These are phyloP conservation scores for Hippopotamyrus pictus DNA, from an alignment of 2,797 vertebrate species.

Conservation along the genomic window DNA sequence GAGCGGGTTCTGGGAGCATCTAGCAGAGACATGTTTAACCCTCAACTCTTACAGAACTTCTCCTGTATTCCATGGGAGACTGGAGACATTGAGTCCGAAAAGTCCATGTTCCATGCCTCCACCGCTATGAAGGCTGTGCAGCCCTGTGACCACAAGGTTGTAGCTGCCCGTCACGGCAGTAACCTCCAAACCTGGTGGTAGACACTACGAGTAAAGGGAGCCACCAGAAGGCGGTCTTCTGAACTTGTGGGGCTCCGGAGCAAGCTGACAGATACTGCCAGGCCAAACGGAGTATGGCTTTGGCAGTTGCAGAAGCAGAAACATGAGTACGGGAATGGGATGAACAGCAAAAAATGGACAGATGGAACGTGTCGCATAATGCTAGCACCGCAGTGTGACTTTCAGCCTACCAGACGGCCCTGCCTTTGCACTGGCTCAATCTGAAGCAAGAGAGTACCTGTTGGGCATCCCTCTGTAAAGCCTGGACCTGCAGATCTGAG, in stretches of 20 bases:
- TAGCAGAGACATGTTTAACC: neutral
- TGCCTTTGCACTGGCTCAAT: neutral
- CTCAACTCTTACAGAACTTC: neutral
- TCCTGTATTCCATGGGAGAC: neutral
- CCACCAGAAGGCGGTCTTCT: neutral
- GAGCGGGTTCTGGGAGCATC: neutral
- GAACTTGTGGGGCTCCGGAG: neutral
- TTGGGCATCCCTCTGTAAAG: neutral
- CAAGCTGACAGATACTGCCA: neutral
- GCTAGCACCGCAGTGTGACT: neutral
- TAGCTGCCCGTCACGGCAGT: neutral
- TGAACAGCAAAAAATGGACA: no score
- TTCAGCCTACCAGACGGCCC: neutral
- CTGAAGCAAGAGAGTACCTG: neutral
- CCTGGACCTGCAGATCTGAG: neutral
- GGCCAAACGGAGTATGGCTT: neutral
- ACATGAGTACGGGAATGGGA: neutral
- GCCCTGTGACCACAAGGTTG: neutral
- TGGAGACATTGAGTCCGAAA: neutral
- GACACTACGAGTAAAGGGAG: neutral
- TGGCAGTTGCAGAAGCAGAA: neutral
- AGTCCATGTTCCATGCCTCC: neutral
- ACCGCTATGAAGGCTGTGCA: neutral
- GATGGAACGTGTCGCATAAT: neutral
- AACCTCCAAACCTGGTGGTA: neutral